These are phyloP conservation scores for Platypus cylindrus DNA, from an alignment of 2,888 invertebrate species.

Conservation along the genomic window DNA sequence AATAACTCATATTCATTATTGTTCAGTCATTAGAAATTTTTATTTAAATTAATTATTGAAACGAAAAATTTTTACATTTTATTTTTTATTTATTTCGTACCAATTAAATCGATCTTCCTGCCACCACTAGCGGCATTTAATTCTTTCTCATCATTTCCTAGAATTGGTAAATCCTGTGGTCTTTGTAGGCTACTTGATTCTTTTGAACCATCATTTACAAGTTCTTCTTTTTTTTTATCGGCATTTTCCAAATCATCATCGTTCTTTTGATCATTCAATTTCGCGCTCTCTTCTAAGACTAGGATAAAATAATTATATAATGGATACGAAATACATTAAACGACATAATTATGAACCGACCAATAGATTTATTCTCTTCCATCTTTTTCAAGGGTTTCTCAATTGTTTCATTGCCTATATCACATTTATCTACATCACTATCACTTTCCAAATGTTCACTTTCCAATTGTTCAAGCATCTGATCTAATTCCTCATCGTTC, in stretches of 20 bases:
- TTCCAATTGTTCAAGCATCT: slow-evolving; percentile 31
- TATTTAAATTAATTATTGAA: no score
- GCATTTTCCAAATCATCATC: not conserved
- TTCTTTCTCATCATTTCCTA: slow-evolving; percentile 12
- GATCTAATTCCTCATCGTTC: slow-evolving; percentile 30
- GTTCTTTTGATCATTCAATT: not conserved
- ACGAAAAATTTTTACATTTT: no score
- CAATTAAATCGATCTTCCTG: slow-evolving; percentile 25
- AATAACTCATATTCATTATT: no score
- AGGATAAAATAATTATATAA: not conserved
- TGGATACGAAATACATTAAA: not conserved
- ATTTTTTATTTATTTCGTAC: slow-evolving; percentile 13
- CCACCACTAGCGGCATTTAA: slow-evolving; percentile 11
- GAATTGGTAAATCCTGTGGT: slow-evolving; percentile 19
- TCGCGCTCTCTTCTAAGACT: not conserved
- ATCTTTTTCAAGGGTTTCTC: slow-evolving; percentile 3
- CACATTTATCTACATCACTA: slow-evolving; percentile 5
- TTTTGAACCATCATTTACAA: not conserved
- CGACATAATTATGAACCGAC: not conserved
- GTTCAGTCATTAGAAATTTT: no score
- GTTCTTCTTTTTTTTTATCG: not conserved
- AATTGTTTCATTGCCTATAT: slow-evolving; percentile 2
- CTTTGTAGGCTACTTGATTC: slow-evolving; percentile 5
- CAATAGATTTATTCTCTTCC: no score
- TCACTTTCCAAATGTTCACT: slow-evolving; percentile 22